Base-by-base conservation (phyloP, 1,140 invertebrate species). In the Drosophila pallidifrons region DNA sequence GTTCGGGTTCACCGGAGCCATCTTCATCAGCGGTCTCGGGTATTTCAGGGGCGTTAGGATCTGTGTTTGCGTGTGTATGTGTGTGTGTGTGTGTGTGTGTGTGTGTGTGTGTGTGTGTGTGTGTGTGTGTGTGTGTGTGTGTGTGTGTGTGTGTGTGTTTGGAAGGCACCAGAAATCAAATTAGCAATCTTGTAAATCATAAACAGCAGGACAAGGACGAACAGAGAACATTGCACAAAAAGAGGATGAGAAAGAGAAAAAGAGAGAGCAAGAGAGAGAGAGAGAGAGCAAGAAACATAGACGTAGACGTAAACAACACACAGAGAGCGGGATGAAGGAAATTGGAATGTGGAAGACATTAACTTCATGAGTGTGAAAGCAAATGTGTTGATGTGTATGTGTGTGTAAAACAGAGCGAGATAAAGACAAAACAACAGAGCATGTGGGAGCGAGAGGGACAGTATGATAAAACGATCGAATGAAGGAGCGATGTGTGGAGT, bases 1-100 rank as follows among this genome's bases (percentile, higher is more conserved):
- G 51, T 54, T 54, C 51, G 13, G 51, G 51, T 25, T 61, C 61
- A 15, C 75, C 90, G 15, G 82, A 90, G 64, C 80, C 89, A 51
- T 83, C 73, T 11, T 78, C 57, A n/a, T 77, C 67, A 1, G 6
- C 55, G 15, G n/a, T 15, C 8, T 51, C 30, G 0, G 11, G 1
- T 0, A 4, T 5, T 0, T 2, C 7, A n/a, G 5, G 5, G 1
- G 28, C 64, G 28, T 77, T 43, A 6, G n/a, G 1, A 20, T 77
- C 52, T 57, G 25, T 13, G 38, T 61, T 35, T 54, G 55, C 45
- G 57, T 67, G 51, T 20, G 35, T 51, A 63, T 30, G 51, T 54
- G 35, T 30, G 71, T 10, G 38, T 59, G 75, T 54, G 46, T 52
- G 45, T 13, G 54, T 60, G 61, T 49, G 75, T 54, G 46, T 52